phyloP scores from a whole-genome alignment of 2,888 invertebrate genomes.

The Caenorhabditis wallacei region DNA sequence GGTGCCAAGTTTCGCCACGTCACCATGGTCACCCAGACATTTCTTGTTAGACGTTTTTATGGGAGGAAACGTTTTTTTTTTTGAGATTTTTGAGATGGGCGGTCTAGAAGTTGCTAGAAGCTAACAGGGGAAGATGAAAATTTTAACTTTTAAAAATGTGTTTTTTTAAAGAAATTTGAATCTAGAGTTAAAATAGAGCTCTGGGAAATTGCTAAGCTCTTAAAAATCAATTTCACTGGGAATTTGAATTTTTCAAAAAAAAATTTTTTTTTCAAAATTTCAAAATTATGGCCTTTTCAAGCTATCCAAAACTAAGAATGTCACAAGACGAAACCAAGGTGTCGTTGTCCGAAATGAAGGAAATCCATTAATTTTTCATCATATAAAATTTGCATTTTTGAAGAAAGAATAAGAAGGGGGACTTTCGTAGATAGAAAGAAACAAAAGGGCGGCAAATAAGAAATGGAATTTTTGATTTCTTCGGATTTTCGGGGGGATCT shows the following conservation, averaged over 20 bases:
- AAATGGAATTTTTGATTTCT: not conserved
- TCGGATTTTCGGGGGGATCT: no score
- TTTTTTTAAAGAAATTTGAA: no score
- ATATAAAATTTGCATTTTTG: slow-evolving; percentile 56
- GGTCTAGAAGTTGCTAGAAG: no score
- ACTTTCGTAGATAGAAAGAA: no score
- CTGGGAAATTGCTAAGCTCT: no score
- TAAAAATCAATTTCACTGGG: no score
- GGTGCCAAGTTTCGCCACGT: not conserved
- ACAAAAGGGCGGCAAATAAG: not conserved
- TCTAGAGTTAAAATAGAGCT: no score
- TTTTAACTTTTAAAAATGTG: not conserved
- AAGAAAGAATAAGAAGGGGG: not conserved
- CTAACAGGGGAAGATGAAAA: no score
- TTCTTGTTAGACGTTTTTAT: not conserved
- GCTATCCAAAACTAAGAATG: not conserved
- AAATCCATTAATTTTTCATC: slow-evolving; percentile 57
- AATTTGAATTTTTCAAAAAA: no score
- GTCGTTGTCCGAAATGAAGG: slow-evolving; percentile 18
- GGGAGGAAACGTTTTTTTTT: no score
- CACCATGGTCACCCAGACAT: not conserved
- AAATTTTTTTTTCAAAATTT: no score
- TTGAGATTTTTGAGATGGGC: no score
- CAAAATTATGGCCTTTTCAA: not conserved
- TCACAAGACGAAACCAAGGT: not conserved